phyloP scores from a whole-genome alignment of 1,140 invertebrate genomes.

The Psix sp. region DNA sequence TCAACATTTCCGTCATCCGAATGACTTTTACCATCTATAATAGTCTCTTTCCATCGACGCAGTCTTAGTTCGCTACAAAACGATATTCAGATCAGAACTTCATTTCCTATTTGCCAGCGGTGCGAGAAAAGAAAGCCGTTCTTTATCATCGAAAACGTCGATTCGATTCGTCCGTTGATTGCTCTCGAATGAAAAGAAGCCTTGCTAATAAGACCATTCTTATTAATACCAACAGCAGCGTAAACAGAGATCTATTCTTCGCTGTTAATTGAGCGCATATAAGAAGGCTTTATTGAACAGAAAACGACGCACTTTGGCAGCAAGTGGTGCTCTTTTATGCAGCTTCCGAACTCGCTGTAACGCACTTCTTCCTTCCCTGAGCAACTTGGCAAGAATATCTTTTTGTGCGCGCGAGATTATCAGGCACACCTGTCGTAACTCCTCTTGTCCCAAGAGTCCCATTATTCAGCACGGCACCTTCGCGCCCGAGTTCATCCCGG shows the following conservation, averaged over 20 bases:
- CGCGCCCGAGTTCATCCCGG: constrained; percentile 9
- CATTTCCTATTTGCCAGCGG: too few species aligned
- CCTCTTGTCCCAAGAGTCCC: constrained; percentile 20
- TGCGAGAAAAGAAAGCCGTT: constrained; percentile 7
- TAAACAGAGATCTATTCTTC: constrained; percentile 9
- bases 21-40: too few species aligned
- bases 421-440: constrained; percentile 34
- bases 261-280: constrained; percentile 11
- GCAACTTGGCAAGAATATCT: constrained; percentile 41
- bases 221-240: constrained; percentile 17
- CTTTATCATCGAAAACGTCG: constrained; percentile 13
- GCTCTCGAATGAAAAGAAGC: constrained; percentile 7
- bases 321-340: constrained; percentile 7
- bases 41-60: too few species aligned
- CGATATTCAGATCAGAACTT: too few species aligned
- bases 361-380: constrained; percentile 18
- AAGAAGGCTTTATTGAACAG: constrained; percentile 21
- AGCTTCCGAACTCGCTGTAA: constrained; percentile 5
- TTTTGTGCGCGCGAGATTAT: constrained; percentile 37
- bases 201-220: constrained; percentile 12
- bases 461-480: constrained; percentile 27
- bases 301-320: constrained; percentile 1
- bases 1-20: too few species aligned
- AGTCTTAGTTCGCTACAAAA: too few species aligned
- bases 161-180: constrained; percentile 11